Conservation (phyloP, 2,888 invertebrate genomes). For the Rotaria magnacalcarata region DNA sequence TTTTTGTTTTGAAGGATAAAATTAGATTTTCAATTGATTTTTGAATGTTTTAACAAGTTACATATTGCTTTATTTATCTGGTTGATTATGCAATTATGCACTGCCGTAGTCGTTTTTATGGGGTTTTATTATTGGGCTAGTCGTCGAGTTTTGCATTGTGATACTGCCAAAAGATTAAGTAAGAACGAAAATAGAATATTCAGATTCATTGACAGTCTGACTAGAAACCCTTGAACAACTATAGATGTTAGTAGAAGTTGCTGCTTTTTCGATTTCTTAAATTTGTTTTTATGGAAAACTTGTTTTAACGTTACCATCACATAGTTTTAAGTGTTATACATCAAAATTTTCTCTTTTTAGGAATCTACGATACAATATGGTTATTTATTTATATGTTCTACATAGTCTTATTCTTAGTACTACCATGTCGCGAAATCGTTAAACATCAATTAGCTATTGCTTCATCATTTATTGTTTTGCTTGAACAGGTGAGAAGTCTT, state of each 20-base stretch:
- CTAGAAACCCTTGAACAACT: too few relatives aligned
- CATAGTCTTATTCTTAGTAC: slow-evolving; percentile 53
- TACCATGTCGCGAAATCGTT: slow-evolving; percentile 58
- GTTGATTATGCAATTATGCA: slow-evolving; percentile 39
- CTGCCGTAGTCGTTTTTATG: slow-evolving; percentile 38
- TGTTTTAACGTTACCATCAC: too few relatives aligned
- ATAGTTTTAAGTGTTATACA: too few relatives aligned
- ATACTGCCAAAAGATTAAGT: neutral
- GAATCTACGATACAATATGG: slow-evolving; percentile 51
- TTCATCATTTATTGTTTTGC: slow-evolving; percentile 63
- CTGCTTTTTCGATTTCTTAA: too few relatives aligned
- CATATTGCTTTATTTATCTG: slow-evolving; percentile 41
- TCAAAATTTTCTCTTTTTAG: neutral
- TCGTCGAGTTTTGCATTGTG: neutral
- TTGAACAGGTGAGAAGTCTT: slow-evolving; percentile 64
- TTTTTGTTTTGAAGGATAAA: slow-evolving; percentile 36
- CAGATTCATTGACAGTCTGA: too few relatives aligned
- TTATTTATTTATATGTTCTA: slow-evolving; percentile 54
- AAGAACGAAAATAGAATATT: neutral
- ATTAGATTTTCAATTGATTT: slow-evolving; percentile 43
- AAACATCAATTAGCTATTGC: slow-evolving; percentile 63
- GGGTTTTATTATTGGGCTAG: slow-evolving; percentile 39
- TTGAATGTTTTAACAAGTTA: slow-evolving; percentile 40
- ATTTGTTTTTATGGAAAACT: too few relatives aligned
- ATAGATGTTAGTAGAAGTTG: too few relatives aligned